Base-by-base conservation (phyloP, 1,140 invertebrate species). In the Eubasilissa regina region DNA sequence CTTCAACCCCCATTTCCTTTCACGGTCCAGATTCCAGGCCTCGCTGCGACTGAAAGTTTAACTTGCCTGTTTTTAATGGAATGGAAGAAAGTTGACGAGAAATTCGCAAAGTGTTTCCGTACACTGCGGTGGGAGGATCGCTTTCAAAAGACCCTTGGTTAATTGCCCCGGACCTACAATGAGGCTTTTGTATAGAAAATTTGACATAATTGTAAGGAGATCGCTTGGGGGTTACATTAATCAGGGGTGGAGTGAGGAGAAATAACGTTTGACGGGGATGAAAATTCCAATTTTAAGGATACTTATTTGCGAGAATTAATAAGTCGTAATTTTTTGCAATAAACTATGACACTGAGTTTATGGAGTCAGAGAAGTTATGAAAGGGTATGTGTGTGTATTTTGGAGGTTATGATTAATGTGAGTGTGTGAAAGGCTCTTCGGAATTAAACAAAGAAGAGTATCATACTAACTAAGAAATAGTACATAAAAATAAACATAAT, bases 71-170 rank as follows among this genome's bases (percentile, higher is more conserved):
- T 70, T 51, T 51, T 21, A 70, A 25, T n/a, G 51, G 66, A 48
- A 45, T 70, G 66, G 10, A 70, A 70, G 45, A 70, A 70, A 70
- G 66, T 70, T 70, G 66, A 53, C 66, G 25, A 53, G 66, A 19
- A 70, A 48, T 48, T 70, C 17, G 15, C 9, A 70, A 70, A 70
- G 47, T 70, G 45, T 70, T 48, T 51, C 47, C 66, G 17, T 51
- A 19, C 35, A 13, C 60, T 8, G 17, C 21, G 10, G 17, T 17
- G 15, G 66, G 66, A 21, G 15, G 17, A 48, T 70, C 66, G 15
- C 47, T 70, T 70, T 70, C 47, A 12, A 70, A 11, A 21, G 66
- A 1, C 1, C 15, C 58, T 9, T 15, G 15, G 66, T 12, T 70
- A 70, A 70, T 70, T 70, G 45, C 45, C 15, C 13, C 10, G 12